Conservation (phyloP, 2,888 invertebrate genomes). For the Rhodophaea formosa region DNA sequence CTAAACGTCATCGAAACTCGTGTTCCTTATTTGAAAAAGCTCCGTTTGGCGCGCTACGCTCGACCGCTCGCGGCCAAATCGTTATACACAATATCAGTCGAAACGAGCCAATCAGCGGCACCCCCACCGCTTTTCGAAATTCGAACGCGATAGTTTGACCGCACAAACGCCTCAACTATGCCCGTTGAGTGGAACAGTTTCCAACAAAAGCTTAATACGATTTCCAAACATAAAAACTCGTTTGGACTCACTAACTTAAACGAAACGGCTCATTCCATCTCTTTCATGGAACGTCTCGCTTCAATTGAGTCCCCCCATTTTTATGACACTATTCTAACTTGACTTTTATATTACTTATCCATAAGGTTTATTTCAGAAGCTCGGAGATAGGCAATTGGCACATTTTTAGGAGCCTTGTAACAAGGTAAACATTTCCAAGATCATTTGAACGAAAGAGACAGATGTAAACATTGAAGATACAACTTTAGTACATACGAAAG, state of each 20-base stretch:
- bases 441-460: slow-evolving; percentile 57
- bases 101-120: slow-evolving; percentile 71
- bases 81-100: slow-evolving; percentile 65
- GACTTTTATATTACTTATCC: not conserved
- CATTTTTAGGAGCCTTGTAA: slow-evolving; percentile 56
- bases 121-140: slow-evolving; percentile 66
- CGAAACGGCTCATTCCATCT: slow-evolving; percentile 69
- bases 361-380: slow-evolving; percentile 36
- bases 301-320: slow-evolving; percentile 65
- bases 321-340: slow-evolving; percentile 34
- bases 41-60: slow-evolving; percentile 53
- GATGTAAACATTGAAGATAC: slow-evolving; percentile 23
- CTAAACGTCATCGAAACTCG: slow-evolving; percentile 33
- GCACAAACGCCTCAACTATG: slow-evolving; percentile 77
- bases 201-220: slow-evolving; percentile 82
- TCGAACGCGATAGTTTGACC: slow-evolving; percentile 76
- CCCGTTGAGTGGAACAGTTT: slow-evolving; percentile 79
- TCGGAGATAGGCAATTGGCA: slow-evolving; percentile 39
- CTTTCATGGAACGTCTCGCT: slow-evolving; percentile 66
- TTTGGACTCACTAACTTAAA: slow-evolving; percentile 78
- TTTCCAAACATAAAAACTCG: slow-evolving; percentile 81
- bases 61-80: slow-evolving; percentile 69
- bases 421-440: slow-evolving; percentile 61
- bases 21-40: slow-evolving; percentile 50
- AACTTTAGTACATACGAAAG: slow-evolving; percentile 36